Percentiles rank a stretch among this genome's conserved stretches.
phyloP scores from a whole-genome alignment of 2,113 vertebrate genomes.

The Sardina pilchardus region DNA sequence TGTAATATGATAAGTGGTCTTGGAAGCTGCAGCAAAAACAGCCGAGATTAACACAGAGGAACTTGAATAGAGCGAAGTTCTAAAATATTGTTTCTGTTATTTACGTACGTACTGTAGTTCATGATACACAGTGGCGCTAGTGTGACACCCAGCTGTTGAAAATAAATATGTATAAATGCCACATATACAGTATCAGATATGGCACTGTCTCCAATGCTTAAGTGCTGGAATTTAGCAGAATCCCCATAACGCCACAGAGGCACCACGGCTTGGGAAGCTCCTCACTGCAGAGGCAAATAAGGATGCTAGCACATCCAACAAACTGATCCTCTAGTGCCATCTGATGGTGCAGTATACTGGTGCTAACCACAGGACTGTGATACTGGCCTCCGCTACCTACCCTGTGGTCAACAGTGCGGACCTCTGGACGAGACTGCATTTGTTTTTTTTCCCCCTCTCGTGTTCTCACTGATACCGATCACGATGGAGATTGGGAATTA shows the following conservation, averaged over 20 bases:
- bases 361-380: background rate
- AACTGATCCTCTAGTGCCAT: slow-evolving; percentile 71
- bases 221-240: background rate
- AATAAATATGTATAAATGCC: background rate
- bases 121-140: background rate
- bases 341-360: slow-evolving; percentile 63
- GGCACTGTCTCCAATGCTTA: background rate
- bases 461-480: background rate
- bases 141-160: background rate
- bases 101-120: background rate
- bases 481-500: background rate
- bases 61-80: background rate
- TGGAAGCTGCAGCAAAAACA: background rate
- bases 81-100: background rate
- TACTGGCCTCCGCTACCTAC: background rate
- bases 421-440: background rate
- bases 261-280: background rate
- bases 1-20: background rate
- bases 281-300: background rate
- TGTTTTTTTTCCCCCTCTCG: background rate
- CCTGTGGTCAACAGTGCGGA: background rate
- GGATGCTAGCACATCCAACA: slow-evolving; percentile 7
- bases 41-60: background rate
- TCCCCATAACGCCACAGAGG: background rate
- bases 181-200: background rate